phyloP scores from a whole-genome alignment of 2,113 vertebrate species.

The Rhinoptilus africanus region DNA sequence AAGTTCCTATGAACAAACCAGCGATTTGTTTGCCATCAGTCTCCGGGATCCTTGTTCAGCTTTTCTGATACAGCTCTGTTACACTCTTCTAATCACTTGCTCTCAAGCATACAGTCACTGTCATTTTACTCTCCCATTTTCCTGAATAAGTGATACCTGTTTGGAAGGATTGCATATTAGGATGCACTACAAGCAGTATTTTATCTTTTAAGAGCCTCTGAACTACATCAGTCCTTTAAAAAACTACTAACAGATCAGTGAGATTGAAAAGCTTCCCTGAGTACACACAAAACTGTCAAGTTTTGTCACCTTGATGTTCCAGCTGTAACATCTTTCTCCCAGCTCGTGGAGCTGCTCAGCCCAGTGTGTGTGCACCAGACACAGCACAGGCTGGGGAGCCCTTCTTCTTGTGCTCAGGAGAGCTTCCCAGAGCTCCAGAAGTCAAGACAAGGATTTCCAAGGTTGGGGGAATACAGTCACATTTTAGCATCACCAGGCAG shows the following conservation, averaged over 20 bases:
- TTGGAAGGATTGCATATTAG: neutral
- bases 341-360: rapidly evolving
- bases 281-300: neutral
- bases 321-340: neutral
- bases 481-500: neutral
- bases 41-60: neutral
- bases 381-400: rapidly evolving
- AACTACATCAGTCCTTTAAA: neutral
- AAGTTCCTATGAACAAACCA: slow-evolving; percentile 22
- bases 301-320: neutral
- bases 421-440: neutral
- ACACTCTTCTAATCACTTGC: neutral
- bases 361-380: rapidly evolving
- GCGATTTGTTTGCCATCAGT: neutral
- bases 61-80: neutral
- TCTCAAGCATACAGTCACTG: neutral
- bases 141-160: neutral
- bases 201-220: neutral
- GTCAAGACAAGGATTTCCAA: neutral
- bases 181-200: neutral
- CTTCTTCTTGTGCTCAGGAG: neutral
- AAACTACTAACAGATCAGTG: neutral
- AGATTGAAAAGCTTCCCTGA: neutral
- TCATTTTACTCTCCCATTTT: neutral
- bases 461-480: neutral